phyloP scores from a whole-genome alignment of 1,140 invertebrate species.

The Bemisia tabaci region DNA sequence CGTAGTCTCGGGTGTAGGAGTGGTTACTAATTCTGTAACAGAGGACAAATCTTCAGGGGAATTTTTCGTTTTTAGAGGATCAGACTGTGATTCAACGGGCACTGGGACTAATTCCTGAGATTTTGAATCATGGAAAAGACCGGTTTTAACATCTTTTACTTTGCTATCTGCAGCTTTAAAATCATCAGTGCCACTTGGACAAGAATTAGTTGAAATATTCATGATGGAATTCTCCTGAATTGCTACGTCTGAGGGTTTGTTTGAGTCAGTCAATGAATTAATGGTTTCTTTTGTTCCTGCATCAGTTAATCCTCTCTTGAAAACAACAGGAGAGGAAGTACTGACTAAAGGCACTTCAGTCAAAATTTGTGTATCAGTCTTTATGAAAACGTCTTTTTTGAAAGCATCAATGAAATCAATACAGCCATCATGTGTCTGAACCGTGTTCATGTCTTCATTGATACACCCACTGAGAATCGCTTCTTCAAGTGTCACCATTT shows the following conservation, averaged over 20 bases:
- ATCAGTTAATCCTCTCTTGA: constrained; percentile 63
- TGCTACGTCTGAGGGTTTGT: constrained; percentile 52
- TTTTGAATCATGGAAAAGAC: background rate
- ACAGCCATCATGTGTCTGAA: constrained; percentile 43
- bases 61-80: background rate
- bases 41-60: background rate
- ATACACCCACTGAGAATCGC: constrained; percentile 66
- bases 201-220: constrained; percentile 40
- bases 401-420: constrained; percentile 59
- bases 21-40: background rate
- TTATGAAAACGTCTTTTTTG: constrained; percentile 44
- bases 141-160: background rate
- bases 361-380: constrained; percentile 27
- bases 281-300: constrained; percentile 47
- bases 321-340: constrained; percentile 66
- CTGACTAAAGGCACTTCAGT: constrained; percentile 42
- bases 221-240: constrained; percentile 72
- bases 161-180: background rate
- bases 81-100: background rate
- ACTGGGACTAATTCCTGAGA: background rate
- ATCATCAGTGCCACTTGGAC: background rate
- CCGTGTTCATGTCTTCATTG: constrained; percentile 51
- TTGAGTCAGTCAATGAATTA: constrained; percentile 67
- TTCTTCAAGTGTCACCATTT: constrained; percentile 54
- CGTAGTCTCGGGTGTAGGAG: background rate